Percentiles rank a stretch among this genome's conserved stretches.
Conservation (phyloP, 2,113 vertebrate species). For the Propithecus coquereli region DNA sequence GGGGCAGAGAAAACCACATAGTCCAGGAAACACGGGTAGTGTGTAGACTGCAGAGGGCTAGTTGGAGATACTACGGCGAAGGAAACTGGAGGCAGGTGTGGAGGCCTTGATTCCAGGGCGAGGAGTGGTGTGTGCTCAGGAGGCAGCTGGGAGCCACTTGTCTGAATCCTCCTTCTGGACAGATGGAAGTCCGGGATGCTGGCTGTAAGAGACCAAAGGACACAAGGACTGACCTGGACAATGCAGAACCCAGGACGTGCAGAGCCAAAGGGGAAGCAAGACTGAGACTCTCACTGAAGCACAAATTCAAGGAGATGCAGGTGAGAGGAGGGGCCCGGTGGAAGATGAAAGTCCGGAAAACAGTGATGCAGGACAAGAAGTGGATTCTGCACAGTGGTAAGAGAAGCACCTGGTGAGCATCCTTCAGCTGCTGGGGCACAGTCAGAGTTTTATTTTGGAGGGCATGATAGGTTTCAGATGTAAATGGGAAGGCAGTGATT, state of each 20-base stretch:
- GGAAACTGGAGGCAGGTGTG: too few species aligned
- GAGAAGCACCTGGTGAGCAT: background rate
- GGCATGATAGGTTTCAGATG: background rate
- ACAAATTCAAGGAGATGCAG: background rate
- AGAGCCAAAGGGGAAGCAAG: background rate
- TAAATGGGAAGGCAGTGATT: background rate
- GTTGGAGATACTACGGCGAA: background rate
- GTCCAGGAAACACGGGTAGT: background rate
- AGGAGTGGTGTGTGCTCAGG: background rate
- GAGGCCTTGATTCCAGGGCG: background rate
- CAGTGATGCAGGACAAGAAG: background rate
- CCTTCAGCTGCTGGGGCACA: background rate
- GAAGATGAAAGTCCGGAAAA: background rate
- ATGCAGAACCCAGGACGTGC: background rate
- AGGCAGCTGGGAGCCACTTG: background rate
- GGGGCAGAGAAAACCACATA: background rate
- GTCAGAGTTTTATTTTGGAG: background rate
- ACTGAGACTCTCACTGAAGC: background rate
- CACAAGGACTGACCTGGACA: background rate
- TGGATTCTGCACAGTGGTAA: background rate
- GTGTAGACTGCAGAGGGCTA: background rate
- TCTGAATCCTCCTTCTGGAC: background rate
- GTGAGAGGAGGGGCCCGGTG: background rate
- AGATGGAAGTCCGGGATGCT: background rate
- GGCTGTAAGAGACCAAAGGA: background rate